Evolutionary conservation across 2,797 vertebrate genomes (phyloP).

Genomic region (Orientallactaga sibirica): DNA sequence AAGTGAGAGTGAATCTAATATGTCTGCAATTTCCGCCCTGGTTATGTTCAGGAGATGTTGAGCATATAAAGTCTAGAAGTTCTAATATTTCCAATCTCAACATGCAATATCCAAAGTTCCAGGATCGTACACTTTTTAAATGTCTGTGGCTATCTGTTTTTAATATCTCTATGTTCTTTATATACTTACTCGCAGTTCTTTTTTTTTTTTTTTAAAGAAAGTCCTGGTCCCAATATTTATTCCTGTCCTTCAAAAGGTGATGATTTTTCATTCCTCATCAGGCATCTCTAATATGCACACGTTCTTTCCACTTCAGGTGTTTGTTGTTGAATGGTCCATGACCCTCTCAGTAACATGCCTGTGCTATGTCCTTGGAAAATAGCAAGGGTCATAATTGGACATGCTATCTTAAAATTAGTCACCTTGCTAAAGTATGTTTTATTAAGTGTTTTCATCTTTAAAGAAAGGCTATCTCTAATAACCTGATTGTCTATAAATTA

Average conservation of each 20-base stretch:
- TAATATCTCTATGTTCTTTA: background rate
- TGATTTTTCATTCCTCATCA: background rate
- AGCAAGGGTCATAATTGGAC: background rate
- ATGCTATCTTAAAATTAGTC: background rate
- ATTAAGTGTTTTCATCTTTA: background rate
- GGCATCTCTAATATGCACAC: background rate
- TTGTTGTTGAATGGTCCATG: background rate
- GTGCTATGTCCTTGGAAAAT: background rate
- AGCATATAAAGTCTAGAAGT: background rate
- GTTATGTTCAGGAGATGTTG: background rate
- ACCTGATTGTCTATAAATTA: slow-evolving; percentile 32
- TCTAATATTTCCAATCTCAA: background rate
- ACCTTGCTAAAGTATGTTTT: background rate
- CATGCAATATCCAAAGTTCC: background rate
- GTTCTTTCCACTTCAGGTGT: background rate
- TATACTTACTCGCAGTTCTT: background rate
- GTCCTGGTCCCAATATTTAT: background rate
- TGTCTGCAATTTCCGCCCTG: background rate
- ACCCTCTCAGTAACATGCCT: background rate
- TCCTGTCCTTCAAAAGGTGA: background rate
- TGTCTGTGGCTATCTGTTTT: background rate
- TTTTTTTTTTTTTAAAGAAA: background rate
- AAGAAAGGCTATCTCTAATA: background rate
- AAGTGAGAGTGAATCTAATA: background rate
- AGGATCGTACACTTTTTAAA: background rate